Evolutionary conservation across 2,888 invertebrate genomes (phyloP).

Genomic region (Disparrhopalites patrizii): DNA sequence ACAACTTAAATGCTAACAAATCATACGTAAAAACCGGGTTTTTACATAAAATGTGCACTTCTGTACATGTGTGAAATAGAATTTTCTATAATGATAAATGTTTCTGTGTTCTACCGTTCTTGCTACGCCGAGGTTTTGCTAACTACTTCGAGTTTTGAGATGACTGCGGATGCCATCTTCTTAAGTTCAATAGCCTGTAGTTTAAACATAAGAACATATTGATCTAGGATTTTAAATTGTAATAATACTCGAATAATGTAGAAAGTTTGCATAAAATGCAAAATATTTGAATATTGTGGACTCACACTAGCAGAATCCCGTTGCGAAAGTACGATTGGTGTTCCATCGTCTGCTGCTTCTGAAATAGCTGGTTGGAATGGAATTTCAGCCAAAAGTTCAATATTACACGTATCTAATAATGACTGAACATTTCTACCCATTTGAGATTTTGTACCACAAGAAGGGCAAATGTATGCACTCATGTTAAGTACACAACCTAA

Average conservation of each 20-base stretch:
- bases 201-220: background rate
- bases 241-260: background rate
- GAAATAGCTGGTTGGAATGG: slow-evolving; percentile 69
- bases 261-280: background rate
- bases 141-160: background rate
- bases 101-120: too few relatives aligned
- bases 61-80: too few relatives aligned
- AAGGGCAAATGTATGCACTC: slow-evolving; percentile 71
- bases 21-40: too few relatives aligned
- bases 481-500: slow-evolving; percentile 90
- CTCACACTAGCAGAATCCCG: slow-evolving; percentile 23
- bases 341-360: slow-evolving; percentile 66
- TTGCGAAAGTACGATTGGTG: slow-evolving; percentile 65
- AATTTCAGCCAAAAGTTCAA: slow-evolving; percentile 64
- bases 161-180: slow-evolving; percentile 9
- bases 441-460: slow-evolving; percentile 65
- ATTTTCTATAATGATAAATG: too few relatives aligned
- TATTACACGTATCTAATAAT: slow-evolving; percentile 9
- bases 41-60: too few relatives aligned
- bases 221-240: background rate
- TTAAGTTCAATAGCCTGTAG: slow-evolving; percentile 25
- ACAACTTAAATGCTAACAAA: too few relatives aligned
- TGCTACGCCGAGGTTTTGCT: background rate
- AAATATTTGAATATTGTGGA: background rate
- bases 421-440: slow-evolving; percentile 31